Evolutionary conservation across 1,140 invertebrate species (phyloP).

Genomic region (Whitmania pigra): DNA sequence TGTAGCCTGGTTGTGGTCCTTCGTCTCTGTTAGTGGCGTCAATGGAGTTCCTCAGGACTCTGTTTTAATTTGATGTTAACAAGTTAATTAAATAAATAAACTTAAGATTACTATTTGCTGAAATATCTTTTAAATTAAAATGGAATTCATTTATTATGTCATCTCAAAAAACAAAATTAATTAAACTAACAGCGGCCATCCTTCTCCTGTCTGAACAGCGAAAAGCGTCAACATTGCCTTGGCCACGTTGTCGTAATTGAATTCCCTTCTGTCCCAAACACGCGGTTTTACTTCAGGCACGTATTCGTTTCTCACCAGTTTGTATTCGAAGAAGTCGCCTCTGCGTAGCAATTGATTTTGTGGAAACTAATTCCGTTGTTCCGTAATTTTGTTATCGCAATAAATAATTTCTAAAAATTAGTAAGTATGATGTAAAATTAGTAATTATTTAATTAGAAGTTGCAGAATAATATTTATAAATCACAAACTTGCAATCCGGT

Average conservation of each 20-base stretch:
- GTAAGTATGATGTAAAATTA: no score
- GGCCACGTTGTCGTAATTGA: slow-evolving; percentile 97
- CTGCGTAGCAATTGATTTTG: neutral
- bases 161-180: neutral
- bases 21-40: slow-evolving; percentile 87
- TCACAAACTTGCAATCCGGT: slow-evolving; percentile 79
- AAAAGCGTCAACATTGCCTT: slow-evolving; percentile 96
- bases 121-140: neutral
- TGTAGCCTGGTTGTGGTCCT: slow-evolving; percentile 86
- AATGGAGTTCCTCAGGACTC: slow-evolving; percentile 82
- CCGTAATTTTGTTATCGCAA: no score
- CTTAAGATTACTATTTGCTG: neutral
- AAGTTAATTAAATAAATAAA: no score
- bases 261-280: slow-evolving; percentile 74
- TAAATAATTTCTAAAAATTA: no score
- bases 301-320: neutral
- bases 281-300: slow-evolving; percentile 37
- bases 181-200: slow-evolving; percentile 75
- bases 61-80: slow-evolving; percentile 10
- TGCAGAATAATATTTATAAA: neutral
- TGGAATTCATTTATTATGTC: neutral
- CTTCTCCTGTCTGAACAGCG: slow-evolving; percentile 96
- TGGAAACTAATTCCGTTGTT: no score
- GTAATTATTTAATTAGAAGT: neutral
- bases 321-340: slow-evolving; percentile 23